Conservation (phyloP, 2,113 vertebrate genomes). For the Rhizomys pruinosus region DNA sequence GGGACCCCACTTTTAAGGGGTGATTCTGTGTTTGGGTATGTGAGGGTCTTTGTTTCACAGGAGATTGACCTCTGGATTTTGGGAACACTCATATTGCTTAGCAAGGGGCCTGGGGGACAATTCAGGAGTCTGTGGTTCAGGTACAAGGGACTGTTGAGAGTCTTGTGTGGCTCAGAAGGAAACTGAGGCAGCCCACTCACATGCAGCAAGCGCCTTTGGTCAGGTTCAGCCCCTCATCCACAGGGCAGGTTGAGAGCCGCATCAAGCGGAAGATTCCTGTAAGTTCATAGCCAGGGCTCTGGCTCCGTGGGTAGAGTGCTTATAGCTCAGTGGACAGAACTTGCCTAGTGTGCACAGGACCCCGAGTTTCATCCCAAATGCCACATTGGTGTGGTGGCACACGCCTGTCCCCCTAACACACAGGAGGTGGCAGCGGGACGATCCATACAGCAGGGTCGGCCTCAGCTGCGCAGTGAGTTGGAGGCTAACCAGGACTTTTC, state of each 20-base stretch:
- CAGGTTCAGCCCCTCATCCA: no score
- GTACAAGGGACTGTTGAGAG: background rate
- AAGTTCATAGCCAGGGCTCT: background rate
- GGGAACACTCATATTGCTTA: background rate
- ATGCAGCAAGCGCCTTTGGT: background rate
- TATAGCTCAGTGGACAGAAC: background rate
- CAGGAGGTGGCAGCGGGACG: background rate
- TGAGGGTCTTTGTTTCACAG: background rate
- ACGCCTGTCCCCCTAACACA: background rate
- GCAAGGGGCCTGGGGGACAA: background rate
- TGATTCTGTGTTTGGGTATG: no score
- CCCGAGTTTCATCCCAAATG: no score
- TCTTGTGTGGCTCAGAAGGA: background rate
- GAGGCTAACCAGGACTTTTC: background rate
- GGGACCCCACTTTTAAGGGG: no score
- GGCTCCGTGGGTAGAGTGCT: no score
- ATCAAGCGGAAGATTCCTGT: background rate
- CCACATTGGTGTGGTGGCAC: background rate
- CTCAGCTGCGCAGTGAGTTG: background rate
- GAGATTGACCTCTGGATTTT: background rate
- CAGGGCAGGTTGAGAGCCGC: background rate
- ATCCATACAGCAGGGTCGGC: background rate
- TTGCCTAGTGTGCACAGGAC: no score
- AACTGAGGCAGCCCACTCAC: background rate
- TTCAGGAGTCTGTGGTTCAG: background rate